phyloP scores from a whole-genome alignment of 1,140 invertebrate species.

The Battus philenor region DNA sequence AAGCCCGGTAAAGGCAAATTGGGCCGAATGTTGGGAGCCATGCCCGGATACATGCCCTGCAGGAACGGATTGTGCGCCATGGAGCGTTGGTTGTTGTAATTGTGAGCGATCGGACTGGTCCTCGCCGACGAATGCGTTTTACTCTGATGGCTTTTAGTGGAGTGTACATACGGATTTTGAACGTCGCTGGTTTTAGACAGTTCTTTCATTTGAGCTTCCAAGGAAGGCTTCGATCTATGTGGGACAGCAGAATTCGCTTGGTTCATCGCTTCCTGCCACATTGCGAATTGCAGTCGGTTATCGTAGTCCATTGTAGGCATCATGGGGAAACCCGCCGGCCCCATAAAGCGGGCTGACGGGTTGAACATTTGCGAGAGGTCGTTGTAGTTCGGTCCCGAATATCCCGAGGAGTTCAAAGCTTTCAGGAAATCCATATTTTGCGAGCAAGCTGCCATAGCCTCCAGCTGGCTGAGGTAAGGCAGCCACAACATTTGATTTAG shows the following conservation, averaged over 20 bases:
- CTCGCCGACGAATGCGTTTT: constrained; percentile 63
- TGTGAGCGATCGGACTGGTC: constrained; percentile 66
- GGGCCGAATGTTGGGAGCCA: constrained; percentile 51
- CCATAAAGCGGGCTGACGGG: constrained; percentile 55
- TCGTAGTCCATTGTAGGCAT: constrained; percentile 75
- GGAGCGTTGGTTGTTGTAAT: constrained; percentile 52
- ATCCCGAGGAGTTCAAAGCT: constrained; percentile 67
- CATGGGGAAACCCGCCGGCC: constrained; percentile 64
- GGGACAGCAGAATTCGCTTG: constrained; percentile 68
- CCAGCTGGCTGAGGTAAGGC: constrained; percentile 81
- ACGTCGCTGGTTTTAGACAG: constrained; percentile 55
- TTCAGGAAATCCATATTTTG: constrained; percentile 72
- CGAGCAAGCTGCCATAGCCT: constrained; percentile 67
- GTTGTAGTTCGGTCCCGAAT: constrained; percentile 62
- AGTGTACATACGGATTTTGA: constrained; percentile 67
- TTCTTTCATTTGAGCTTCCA: constrained; percentile 57
- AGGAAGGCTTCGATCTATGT: constrained; percentile 46
- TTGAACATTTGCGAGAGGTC: constrained; percentile 75
- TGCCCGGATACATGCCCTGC: constrained; percentile 56
- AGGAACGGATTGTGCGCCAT: constrained; percentile 54
- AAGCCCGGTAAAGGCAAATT: constrained; percentile 58
- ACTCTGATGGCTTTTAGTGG: constrained; percentile 57
- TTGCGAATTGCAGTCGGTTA: constrained; percentile 79
- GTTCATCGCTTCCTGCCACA: constrained; percentile 81
- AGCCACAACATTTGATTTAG: constrained; percentile 84